These are phyloP conservation scores for Neogale vison DNA, from an alignment of 2,113 vertebrate species.

Conservation along the genomic window DNA sequence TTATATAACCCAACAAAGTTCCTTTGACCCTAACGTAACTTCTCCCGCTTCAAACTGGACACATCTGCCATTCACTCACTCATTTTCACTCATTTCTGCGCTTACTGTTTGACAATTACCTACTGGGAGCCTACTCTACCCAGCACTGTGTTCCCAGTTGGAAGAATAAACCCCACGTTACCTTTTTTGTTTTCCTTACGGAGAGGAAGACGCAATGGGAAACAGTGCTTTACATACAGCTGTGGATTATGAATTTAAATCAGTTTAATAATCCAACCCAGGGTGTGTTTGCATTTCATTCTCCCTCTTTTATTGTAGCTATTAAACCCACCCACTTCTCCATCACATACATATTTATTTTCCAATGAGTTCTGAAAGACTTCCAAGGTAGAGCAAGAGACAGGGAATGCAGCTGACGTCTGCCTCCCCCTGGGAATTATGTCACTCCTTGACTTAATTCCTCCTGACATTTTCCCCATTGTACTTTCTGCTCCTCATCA, in stretches of 20 bases:
- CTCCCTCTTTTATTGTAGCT: constrained; percentile 63
- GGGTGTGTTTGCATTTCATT: constrained; percentile 78
- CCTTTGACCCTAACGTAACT: constrained; percentile 32
- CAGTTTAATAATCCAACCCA: constrained; percentile 60
- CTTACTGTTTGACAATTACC: not conserved
- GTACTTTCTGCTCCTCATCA: constrained; percentile 78
- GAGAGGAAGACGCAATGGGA: constrained; percentile 29
- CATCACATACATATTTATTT: constrained; percentile 83
- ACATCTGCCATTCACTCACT: not conserved
- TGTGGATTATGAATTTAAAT: constrained; percentile 76
- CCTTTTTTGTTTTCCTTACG: not conserved
- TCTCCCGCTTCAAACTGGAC: not conserved
- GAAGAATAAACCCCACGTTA: not conserved
- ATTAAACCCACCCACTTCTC: constrained; percentile 76
- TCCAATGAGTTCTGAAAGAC: constrained; percentile 81
- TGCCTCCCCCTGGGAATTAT: constrained; percentile 83
- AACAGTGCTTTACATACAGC: constrained; percentile 48
- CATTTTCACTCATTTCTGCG: not conserved
- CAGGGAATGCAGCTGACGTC: constrained; percentile 80
- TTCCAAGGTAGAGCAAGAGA: constrained; percentile 85
- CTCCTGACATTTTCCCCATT: constrained; percentile 82
- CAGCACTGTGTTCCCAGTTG: not conserved
- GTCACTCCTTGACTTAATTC: constrained; percentile 83
- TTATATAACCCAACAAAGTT: constrained; percentile 29
- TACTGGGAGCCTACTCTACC: not conserved